Evolutionary conservation across 2,797 vertebrate species (phyloP).

Genomic region (Xiphorhynchus erythropygius): DNA sequence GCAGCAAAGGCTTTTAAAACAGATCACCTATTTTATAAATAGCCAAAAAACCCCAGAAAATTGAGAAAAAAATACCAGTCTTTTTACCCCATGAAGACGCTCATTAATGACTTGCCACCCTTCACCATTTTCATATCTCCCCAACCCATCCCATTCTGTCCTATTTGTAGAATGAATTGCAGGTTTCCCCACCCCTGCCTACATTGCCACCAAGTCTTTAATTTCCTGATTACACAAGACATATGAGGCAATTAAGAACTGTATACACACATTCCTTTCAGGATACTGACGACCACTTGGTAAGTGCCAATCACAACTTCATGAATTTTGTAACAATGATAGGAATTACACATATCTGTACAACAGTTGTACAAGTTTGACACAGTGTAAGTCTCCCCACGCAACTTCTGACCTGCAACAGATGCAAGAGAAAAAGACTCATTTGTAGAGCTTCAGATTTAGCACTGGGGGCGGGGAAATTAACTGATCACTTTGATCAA

Average conservation of each 20-base stretch:
- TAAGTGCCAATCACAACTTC: neutral
- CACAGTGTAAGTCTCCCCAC: neutral
- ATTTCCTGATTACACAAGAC: slow-evolving; percentile 55
- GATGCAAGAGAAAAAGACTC: neutral
- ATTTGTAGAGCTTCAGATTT: neutral
- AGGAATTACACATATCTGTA: neutral
- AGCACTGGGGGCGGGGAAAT: accelerated
- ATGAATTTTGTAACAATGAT: neutral
- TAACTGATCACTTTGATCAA: neutral
- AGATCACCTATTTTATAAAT: neutral
- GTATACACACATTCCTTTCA: neutral
- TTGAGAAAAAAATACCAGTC: neutral
- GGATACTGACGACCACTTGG: neutral
- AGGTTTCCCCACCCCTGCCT: neutral
- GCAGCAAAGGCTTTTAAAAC: neutral
- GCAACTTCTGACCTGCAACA: neutral
- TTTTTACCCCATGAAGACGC: neutral
- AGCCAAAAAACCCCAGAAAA: neutral
- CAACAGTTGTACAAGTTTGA: neutral
- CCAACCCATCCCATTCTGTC: neutral
- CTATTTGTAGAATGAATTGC: neutral
- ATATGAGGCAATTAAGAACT: slow-evolving; percentile 35
- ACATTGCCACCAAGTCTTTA: slow-evolving; percentile 5
- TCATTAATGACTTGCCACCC: neutral
- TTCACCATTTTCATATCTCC: neutral